Evolutionary conservation across 2,888 invertebrate genomes (phyloP).

Genomic region (Mesoligia furuncula): DNA sequence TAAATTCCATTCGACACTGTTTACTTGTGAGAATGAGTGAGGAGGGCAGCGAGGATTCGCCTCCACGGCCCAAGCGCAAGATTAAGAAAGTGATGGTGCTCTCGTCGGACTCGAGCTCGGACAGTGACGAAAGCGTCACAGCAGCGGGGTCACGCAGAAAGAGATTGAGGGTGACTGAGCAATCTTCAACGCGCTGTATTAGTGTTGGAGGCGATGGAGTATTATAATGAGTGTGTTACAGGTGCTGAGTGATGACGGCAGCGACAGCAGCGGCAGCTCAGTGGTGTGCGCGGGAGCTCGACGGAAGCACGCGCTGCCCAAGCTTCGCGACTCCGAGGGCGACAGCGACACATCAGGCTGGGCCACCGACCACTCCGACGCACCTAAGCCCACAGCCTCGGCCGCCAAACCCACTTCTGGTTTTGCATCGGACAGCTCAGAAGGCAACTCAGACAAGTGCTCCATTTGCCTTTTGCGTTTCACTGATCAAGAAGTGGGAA

Average conservation of each 20-base stretch:
- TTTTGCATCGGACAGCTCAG: slow-evolving; percentile 91
- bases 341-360: slow-evolving; percentile 82
- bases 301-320: slow-evolving; percentile 79
- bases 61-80: slow-evolving; percentile 80
- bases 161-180: slow-evolving; percentile 84
- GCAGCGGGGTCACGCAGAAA: slow-evolving; percentile 83
- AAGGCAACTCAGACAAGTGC: slow-evolving; percentile 95
- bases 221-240: slow-evolving; percentile 72
- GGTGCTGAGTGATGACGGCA: slow-evolving; percentile 89
- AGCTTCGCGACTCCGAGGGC: slow-evolving; percentile 81
- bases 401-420: slow-evolving; percentile 73
- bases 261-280: slow-evolving; percentile 84
- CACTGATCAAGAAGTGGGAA: slow-evolving; percentile 94
- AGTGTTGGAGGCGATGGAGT: slow-evolving; percentile 15
- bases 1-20: slow-evolving; percentile 75
- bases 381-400: slow-evolving; percentile 52
- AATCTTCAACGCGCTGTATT: slow-evolving; percentile 26
- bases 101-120: slow-evolving; percentile 83
- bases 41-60: slow-evolving; percentile 81
- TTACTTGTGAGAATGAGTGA: slow-evolving; percentile 82
- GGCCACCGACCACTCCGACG: slow-evolving; percentile 74
- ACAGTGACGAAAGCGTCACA: slow-evolving; percentile 86
- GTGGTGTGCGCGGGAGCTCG: slow-evolving; percentile 75
- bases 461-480: slow-evolving; percentile 96
- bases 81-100: slow-evolving; percentile 81